Evolutionary conservation across 2,888 invertebrate species (phyloP).

Genomic region (Apamea crenata): DNA sequence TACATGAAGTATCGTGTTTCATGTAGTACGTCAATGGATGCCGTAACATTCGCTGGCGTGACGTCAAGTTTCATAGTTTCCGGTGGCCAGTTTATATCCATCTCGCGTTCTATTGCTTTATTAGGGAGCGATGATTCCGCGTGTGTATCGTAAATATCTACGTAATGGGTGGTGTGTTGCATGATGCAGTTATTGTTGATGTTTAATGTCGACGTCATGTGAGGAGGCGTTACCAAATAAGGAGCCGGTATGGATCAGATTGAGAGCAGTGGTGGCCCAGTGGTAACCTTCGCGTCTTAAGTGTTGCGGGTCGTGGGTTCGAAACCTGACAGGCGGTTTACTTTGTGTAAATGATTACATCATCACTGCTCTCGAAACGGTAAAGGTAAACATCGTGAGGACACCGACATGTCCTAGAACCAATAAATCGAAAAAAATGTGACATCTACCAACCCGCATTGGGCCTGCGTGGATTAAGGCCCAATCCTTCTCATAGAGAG

Average conservation of each 20-base stretch:
- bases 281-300: too few species aligned
- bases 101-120: slow-evolving; percentile 41
- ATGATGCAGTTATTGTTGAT: slow-evolving; percentile 10
- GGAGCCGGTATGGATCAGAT: not conserved
- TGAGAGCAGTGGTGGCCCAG: too few species aligned
- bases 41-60: slow-evolving; percentile 28
- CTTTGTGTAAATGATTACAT: too few species aligned
- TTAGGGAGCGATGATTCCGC: slow-evolving; percentile 21
- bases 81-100: slow-evolving; percentile 40
- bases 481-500: too few species aligned
- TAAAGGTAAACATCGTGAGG: too few species aligned
- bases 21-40: slow-evolving; percentile 54
- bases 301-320: too few species aligned
- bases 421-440: too few species aligned
- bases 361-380: too few species aligned
- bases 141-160: not conserved
- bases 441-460: too few species aligned
- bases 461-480: too few species aligned
- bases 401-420: too few species aligned
- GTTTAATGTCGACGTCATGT: not conserved
- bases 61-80: slow-evolving; percentile 52
- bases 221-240: slow-evolving; percentile 1
- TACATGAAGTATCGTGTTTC: slow-evolving; percentile 44
- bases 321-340: too few species aligned
- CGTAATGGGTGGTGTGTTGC: slow-evolving; percentile 6